A percentile compares a stretch with the other conserved stretches of the same genome.
phyloP scores from a whole-genome alignment of 92 coral and sea anemone species.

The Micromussa lordhowensis region DNA sequence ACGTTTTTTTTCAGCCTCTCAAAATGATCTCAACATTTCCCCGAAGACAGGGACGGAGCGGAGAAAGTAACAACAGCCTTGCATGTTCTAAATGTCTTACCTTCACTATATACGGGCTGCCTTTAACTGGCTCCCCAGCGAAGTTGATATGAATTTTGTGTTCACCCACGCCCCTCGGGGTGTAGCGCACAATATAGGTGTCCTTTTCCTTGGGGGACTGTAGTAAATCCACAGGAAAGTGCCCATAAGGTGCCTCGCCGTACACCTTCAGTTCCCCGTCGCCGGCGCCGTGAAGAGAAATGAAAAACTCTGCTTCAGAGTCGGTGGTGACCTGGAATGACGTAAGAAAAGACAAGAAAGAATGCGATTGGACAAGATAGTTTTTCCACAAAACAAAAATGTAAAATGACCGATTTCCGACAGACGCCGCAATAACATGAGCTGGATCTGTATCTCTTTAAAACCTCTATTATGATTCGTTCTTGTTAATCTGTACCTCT shows the following conservation, averaged over 20 bases:
- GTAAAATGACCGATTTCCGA: not conserved
- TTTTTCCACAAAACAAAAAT: too few relatives aligned
- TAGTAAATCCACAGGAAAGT: slow-evolving; percentile 82
- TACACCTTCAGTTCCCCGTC: slow-evolving; percentile 86
- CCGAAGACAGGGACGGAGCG: not conserved
- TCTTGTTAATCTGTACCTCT: too few relatives aligned
- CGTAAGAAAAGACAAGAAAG: not conserved
- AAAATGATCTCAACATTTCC: not conserved
- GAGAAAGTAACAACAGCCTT: not conserved
- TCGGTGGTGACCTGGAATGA: slow-evolving; percentile 46
- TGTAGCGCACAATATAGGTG: slow-evolving; percentile 85
- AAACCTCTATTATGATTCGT: too few relatives aligned
- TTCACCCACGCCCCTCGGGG: slow-evolving; percentile 83
- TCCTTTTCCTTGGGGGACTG: slow-evolving; percentile 82
- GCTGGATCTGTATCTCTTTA: too few relatives aligned
- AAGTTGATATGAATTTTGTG: slow-evolving; percentile 90
- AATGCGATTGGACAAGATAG: not conserved
- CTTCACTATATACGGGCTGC: slow-evolving; percentile 93
- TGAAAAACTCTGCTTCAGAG: slow-evolving; percentile 80
- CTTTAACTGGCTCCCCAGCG: slow-evolving; percentile 84
- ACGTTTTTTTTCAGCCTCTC: not conserved
- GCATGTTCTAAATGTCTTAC: slow-evolving; percentile 17
- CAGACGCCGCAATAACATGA: too few relatives aligned
- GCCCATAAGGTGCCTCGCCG: slow-evolving; percentile 94
- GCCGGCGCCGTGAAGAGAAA: slow-evolving; percentile 90